Percentiles rank a stretch among this genome's conserved stretches.
These are phyloP conservation scores for Antechinus flavipes DNA, from an alignment of 2,113 vertebrate species.

Conservation along the genomic window DNA sequence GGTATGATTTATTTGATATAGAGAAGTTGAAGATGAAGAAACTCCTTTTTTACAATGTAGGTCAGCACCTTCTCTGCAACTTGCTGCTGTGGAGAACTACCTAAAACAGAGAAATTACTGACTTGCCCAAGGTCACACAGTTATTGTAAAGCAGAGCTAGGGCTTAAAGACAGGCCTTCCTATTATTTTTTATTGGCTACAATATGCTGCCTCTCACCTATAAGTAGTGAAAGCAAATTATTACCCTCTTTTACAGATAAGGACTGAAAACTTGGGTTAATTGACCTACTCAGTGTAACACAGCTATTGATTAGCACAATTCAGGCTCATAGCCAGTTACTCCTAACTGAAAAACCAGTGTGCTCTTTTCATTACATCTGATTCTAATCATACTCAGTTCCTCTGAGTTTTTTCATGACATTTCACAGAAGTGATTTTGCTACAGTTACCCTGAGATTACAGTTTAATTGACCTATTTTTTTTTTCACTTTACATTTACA, in stretches of 20 bases:
- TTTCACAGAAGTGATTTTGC: neutral
- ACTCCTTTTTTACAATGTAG: neutral
- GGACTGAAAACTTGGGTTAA: neutral
- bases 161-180: neutral
- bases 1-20: neutral
- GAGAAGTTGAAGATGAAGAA: neutral
- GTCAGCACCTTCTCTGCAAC: neutral
- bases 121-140: neutral
- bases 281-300: neutral
- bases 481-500: neutral
- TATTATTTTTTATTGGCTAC: neutral
- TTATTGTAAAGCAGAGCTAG: neutral
- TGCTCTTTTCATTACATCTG: constrained; percentile 14
- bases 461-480: neutral
- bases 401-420: neutral
- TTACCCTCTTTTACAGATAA: neutral
- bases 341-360: neutral
- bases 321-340: neutral
- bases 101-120: neutral
- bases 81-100: neutral
- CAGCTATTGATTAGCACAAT: neutral
- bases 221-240: neutral
- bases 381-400: neutral
- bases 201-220: neutral
- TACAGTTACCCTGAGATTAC: neutral